Percentiles rank a stretch among this genome's conserved stretches.
These are phyloP conservation scores for Cryptoblepharus egeriae DNA, from an alignment of 2,797 vertebrate genomes.

Conservation along the genomic window DNA sequence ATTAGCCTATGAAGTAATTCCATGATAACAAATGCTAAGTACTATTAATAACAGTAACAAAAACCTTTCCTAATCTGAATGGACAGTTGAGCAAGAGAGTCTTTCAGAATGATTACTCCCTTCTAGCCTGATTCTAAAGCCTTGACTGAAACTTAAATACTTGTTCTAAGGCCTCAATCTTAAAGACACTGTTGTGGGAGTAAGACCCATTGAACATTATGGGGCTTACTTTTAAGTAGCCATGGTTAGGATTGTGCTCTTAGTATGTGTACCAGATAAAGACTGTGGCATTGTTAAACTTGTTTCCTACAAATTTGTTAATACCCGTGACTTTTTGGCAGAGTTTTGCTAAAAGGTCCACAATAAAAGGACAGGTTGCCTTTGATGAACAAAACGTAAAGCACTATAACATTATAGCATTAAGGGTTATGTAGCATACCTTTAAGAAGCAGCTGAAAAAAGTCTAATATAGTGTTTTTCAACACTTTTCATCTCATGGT, in stretches of 20 bases:
- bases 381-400: slow-evolving; percentile 43
- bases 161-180: too few species aligned
- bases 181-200: too few species aligned
- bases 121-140: slow-evolving; percentile 34
- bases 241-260: too few species aligned
- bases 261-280: slow-evolving; percentile 29
- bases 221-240: too few species aligned
- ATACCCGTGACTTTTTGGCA: slow-evolving; percentile 30
- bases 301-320: slow-evolving; percentile 42
- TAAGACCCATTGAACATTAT: too few species aligned
- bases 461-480: too few species aligned
- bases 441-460: too few species aligned
- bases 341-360: slow-evolving; percentile 38
- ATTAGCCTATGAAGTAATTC: slow-evolving; percentile 32
- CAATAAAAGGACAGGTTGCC: slow-evolving; percentile 47
- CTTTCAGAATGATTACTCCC: slow-evolving; percentile 42
- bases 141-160: slow-evolving; percentile 42
- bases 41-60: slow-evolving; percentile 42
- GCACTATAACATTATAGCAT: slow-evolving; percentile 33
- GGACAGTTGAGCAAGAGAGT: slow-evolving; percentile 39
- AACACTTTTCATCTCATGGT: too few species aligned
- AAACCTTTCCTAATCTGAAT: slow-evolving; percentile 20
- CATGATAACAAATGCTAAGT: slow-evolving; percentile 39
- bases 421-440: background rate
- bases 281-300: slow-evolving; percentile 44